phyloP scores from a whole-genome alignment of 2,797 vertebrate genomes.

The Capromys pilorides region DNA sequence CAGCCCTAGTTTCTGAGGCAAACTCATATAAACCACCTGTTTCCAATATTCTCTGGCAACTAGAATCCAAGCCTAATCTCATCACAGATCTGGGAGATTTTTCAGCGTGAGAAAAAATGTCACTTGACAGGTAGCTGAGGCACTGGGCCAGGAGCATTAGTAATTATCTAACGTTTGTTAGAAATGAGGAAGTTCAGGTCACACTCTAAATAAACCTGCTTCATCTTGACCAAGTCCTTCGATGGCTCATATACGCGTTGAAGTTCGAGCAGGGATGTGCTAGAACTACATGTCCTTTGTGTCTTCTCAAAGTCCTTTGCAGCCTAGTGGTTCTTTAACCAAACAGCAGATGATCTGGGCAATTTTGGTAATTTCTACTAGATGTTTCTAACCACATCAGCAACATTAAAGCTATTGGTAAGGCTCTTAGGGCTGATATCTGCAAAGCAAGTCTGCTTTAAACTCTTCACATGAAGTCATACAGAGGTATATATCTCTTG shows the following conservation, averaged over 20 bases:
- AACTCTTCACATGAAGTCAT: slow-evolving; percentile 4
- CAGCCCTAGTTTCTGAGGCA: neutral
- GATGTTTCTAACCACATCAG: neutral
- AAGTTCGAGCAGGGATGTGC: neutral
- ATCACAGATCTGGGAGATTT: neutral
- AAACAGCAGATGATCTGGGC: neutral
- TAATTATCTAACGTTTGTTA: neutral
- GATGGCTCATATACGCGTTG: neutral
- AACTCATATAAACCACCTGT: neutral
- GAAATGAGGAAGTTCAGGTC: neutral
- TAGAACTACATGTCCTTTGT: neutral
- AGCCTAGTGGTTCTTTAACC: neutral
- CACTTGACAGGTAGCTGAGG: neutral
- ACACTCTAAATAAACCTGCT: neutral
- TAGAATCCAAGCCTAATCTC: neutral
- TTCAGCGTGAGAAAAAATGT: neutral
- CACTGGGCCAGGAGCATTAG: neutral
- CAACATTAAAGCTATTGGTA: neutral
- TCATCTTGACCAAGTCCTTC: neutral
- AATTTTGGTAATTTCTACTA: neutral
- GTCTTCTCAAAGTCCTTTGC: neutral
- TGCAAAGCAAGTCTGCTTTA: neutral
- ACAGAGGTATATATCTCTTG: neutral
- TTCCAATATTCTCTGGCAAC: neutral
- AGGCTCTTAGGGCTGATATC: neutral